Evolutionary conservation across 2,797 vertebrate genomes (phyloP).

Genomic region (Sebastolobus alascanus): DNA sequence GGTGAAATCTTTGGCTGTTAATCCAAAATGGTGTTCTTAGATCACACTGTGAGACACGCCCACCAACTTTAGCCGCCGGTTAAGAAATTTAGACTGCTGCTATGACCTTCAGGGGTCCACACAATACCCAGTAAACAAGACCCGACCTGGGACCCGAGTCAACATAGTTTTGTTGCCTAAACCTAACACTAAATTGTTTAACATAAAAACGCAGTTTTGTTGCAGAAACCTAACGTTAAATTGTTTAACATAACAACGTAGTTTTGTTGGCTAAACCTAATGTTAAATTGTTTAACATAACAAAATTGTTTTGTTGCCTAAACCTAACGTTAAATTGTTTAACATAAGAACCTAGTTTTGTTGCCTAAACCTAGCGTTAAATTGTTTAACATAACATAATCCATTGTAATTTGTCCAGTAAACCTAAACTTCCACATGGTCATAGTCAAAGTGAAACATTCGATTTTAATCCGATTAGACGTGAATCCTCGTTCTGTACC

Average conservation of each 20-base stretch:
- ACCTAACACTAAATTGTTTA: no score
- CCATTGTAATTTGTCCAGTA: background rate
- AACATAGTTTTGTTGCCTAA: no score
- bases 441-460: slow-evolving; percentile 13
- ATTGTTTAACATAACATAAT: no score
- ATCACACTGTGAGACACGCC: background rate
- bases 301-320: no score
- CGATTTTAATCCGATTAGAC: background rate
- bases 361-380: no score
- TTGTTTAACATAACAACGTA: background rate
- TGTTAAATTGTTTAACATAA: no score
- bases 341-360: no score
- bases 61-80: no score
- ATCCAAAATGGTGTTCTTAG: background rate
- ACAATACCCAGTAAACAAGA: background rate
- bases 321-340: no score
- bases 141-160: background rate
- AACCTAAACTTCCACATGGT: background rate
- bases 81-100: background rate
- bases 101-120: background rate
- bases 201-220: no score
- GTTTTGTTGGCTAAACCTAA: no score
- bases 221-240: no score
- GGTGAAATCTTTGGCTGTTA: background rate
- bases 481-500: background rate